phyloP scores from a whole-genome alignment of 2,113 vertebrate species.

The Nothoprocta pentlandii region DNA sequence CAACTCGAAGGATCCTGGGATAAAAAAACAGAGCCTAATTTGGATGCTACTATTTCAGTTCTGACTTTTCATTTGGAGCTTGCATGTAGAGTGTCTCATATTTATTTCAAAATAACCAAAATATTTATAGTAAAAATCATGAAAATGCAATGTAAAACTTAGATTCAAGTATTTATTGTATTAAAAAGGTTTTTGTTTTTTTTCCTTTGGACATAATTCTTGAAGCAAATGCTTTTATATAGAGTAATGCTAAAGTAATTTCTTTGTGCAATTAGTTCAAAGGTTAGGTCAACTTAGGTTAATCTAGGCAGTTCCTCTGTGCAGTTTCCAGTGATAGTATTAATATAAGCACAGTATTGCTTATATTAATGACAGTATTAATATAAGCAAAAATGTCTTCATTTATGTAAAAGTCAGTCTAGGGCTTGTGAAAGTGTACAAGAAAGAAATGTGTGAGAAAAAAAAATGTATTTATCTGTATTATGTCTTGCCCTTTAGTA shows the following conservation, averaged over 20 bases:
- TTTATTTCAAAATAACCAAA: not conserved
- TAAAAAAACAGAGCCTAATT: not conserved
- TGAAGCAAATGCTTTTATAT: not conserved
- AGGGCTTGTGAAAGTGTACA: not conserved
- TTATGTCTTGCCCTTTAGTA: not conserved
- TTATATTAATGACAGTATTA: not conserved
- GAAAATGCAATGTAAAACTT: not conserved
- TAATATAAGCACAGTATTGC: not conserved
- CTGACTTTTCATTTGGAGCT: not conserved
- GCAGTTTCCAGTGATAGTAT: not conserved
- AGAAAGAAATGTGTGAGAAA: not conserved
- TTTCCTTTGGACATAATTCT: not conserved
- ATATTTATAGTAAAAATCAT: not conserved
- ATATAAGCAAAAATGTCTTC: not conserved
- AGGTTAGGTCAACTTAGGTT: not conserved
- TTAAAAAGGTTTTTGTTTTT: not conserved
- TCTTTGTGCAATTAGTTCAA: not conserved
- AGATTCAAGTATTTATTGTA: not conserved
- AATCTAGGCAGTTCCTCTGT: not conserved
- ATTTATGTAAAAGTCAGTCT: not conserved
- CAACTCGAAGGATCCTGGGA: not conserved
- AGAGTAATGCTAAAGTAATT: not conserved
- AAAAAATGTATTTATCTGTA: not conserved
- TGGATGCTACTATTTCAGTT: not conserved
- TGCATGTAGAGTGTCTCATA: not conserved